Conservation (phyloP, 1,140 invertebrate genomes). For the Contarinia nasturtii region DNA sequence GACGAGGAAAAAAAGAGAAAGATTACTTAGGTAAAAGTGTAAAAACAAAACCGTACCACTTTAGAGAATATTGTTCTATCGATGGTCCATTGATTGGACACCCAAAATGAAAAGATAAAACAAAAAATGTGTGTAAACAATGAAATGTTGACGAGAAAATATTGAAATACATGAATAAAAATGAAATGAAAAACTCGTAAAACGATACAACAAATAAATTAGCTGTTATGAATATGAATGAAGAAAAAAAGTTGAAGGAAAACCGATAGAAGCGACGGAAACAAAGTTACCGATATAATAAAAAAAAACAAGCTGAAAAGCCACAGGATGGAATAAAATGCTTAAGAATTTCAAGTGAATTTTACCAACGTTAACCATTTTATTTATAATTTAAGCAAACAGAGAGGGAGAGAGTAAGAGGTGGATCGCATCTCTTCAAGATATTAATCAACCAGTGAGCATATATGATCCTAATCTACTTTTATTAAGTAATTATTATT, state of each 20-base stretch:
- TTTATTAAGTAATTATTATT: too few relatives aligned
- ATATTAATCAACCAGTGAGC: too few relatives aligned
- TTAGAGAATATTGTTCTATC: too few relatives aligned
- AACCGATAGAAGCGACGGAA: background rate
- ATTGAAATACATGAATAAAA: background rate
- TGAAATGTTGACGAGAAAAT: background rate
- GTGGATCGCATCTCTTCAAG: too few relatives aligned
- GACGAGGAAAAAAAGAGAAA: too few relatives aligned
- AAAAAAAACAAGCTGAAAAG: background rate
- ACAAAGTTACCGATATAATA: background rate
- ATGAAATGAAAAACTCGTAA: background rate
- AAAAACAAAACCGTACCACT: too few relatives aligned
- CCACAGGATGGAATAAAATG: background rate
- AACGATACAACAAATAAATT: background rate
- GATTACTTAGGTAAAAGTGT: too few relatives aligned
- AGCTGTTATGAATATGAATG: background rate
- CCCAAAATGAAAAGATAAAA: background rate
- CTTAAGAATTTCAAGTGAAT: background rate
- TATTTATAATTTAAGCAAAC: too few relatives aligned
- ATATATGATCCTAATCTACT: too few relatives aligned
- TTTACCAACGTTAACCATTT: too few relatives aligned
- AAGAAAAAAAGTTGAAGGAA: background rate
- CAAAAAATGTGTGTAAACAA: background rate
- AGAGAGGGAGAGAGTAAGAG: too few relatives aligned
- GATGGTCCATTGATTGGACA: too few relatives aligned